Evolutionary conservation across 2,113 vertebrate species (phyloP), one percentile per base, ranked within the genome.

Genomic region (Typhlomys cinereus): DNA sequence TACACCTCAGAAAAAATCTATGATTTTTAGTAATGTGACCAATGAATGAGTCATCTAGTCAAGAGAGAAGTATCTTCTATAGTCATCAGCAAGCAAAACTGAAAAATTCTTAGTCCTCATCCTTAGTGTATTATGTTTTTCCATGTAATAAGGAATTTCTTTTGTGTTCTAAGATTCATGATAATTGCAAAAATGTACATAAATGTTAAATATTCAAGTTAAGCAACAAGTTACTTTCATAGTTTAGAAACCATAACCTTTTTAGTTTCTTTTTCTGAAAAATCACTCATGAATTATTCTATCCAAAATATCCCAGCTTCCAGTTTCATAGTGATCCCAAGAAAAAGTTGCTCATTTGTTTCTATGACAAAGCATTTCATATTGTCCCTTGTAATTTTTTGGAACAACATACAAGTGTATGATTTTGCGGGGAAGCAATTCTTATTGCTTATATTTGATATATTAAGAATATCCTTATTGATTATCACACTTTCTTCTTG

Each of bases 241-340:
- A 57, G 48, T 48, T n/a, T 17, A 64, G 21, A 54, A 8, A 70
- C 36, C 15, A 10, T 41, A 57, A 34, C 20, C 1, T 85, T 23
- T n/a, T n/a, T n/a, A n/a, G n/a, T n/a, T n/a, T n/a, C n/a, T n/a
- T 85, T 88, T 80, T 59, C 52, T 21, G 36, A 78, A 80, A 92
- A 66, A 59, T 31, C 2, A 52, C 39, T 88, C 36, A 46, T 34
- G 17, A 90, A 84, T 64, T 70, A 39, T 5, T 46, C 4, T 5
- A 59, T 7, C 23, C 31, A n/a, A 87, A 86, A 78, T 54, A 9
- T 23, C 54, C 2, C n/a, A 36, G 46, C 44, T 41, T 71, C 54
- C 84, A 34, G 2, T 27, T 8, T 17, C 12, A 18, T 4, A 31
- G 17, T 44, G 21, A 34, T 66, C 29, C 48, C 34, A 39, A 69